These are phyloP conservation scores for Temnothorax unifasciatus DNA, from an alignment of 2,888 invertebrate genomes.

Conservation along the genomic window DNA sequence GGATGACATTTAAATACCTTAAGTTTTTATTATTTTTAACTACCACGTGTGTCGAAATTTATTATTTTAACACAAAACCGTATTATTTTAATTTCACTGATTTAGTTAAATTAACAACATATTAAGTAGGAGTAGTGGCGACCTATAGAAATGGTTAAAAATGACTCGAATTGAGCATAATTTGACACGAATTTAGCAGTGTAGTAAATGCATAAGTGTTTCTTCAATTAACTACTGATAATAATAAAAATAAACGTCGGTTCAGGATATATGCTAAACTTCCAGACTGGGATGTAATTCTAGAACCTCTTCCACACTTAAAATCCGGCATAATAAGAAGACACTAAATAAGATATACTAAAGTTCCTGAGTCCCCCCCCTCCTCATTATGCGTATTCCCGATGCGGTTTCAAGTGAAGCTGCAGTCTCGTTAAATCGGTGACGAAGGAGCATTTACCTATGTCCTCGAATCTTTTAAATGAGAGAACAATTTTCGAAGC, in stretches of 20 bases:
- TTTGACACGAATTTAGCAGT: too few species aligned
- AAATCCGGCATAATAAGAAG: not conserved
- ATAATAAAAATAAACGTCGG: not conserved
- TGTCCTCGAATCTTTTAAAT: conserved; percentile 69
- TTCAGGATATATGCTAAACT: not conserved
- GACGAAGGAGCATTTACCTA: conserved; percentile 72
- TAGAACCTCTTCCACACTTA: not conserved
- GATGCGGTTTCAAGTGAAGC: conserved; percentile 16
- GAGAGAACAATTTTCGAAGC: conserved; percentile 61
- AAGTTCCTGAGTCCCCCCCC: not conserved
- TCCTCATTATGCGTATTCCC: conserved; percentile 53
- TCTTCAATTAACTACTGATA: not conserved
- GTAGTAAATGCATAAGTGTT: too few species aligned
- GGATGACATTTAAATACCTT: too few species aligned
- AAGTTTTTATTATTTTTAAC: too few species aligned
- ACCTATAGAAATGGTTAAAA: too few species aligned
- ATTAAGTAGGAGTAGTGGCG: too few species aligned
- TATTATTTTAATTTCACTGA: too few species aligned
- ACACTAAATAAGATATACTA: not conserved
- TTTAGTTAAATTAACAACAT: too few species aligned
- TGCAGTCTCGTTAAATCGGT: conserved; percentile 54
- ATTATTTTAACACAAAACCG: too few species aligned
- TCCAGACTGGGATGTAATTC: not conserved
- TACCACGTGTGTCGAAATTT: too few species aligned
- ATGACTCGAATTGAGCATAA: too few species aligned